These are phyloP conservation scores for Saccostrea cuccullata DNA, from an alignment of 1,140 invertebrate genomes.

Conservation along the genomic window DNA sequence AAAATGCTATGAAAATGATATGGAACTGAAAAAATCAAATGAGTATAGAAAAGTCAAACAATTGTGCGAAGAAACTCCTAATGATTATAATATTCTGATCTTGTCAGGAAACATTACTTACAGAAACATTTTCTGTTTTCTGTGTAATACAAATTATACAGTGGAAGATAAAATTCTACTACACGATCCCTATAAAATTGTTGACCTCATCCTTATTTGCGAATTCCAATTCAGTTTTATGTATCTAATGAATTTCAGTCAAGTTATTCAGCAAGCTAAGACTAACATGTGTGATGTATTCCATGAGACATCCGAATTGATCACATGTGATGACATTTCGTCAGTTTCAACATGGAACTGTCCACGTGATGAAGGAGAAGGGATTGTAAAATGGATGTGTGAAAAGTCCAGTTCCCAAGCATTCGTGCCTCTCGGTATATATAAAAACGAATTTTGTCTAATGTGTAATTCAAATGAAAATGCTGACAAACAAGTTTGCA, in stretches of 20 bases:
- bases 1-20: too few relatives aligned
- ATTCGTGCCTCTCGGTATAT: too few relatives aligned
- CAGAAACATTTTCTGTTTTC: constrained; percentile 6
- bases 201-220: background rate
- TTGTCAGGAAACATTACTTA: background rate
- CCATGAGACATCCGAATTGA: background rate
- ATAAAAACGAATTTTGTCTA: too few relatives aligned
- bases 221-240: background rate
- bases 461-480: too few relatives aligned
- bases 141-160: background rate
- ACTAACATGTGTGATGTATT: background rate
- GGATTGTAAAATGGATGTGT: too few relatives aligned
- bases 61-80: background rate
- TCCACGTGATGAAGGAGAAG: too few relatives aligned
- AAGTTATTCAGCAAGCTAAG: background rate
- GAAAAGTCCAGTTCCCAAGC: too few relatives aligned
- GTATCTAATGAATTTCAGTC: background rate
- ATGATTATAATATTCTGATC: background rate
- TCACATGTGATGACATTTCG: too few relatives aligned
- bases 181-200: background rate
- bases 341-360: too few relatives aligned
- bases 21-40: too few relatives aligned
- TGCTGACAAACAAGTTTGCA: too few relatives aligned
- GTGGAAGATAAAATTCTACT: background rate
- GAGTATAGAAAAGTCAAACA: background rate